These are phyloP conservation scores for Camelus dromedarius DNA, from an alignment of 2,113 vertebrate genomes.

Conservation along the genomic window DNA sequence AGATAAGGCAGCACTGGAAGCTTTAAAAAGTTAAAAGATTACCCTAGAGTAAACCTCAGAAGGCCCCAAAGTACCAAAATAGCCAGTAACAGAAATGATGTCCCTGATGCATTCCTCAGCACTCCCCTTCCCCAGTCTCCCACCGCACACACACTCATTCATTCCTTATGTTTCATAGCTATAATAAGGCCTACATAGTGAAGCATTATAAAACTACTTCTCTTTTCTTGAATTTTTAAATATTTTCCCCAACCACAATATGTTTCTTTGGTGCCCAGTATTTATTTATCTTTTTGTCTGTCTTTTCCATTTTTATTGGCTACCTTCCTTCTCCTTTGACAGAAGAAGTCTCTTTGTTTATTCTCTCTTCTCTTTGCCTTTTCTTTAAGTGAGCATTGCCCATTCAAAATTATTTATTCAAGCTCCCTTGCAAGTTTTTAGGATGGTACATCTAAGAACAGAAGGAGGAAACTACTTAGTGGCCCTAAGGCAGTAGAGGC, in stretches of 20 bases:
- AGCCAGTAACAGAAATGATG: conserved; percentile 13
- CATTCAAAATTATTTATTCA: conserved; percentile 38
- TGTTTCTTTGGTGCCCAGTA: background rate
- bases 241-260: background rate
- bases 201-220: background rate
- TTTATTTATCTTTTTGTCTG: conserved; percentile 14
- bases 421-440: background rate
- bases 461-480: background rate
- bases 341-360: background rate
- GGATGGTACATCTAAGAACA: background rate
- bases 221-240: conserved; percentile 40
- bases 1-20: background rate
- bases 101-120: background rate
- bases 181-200: background rate
- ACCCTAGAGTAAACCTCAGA: background rate
- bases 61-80: background rate
- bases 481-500: background rate
- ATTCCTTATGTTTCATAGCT: background rate
- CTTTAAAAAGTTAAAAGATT: conserved; percentile 56
- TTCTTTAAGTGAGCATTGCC: background rate
- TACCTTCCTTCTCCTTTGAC: background rate
- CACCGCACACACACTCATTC: background rate
- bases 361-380: background rate
- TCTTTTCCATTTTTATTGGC: conserved; percentile 33
- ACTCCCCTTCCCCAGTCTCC: background rate